A percentile compares a stretch with the other conserved stretches of the same genome.
These are phyloP conservation scores for Plectropomus leopardus DNA, from an alignment of 2,113 vertebrate species.

Conservation along the genomic window DNA sequence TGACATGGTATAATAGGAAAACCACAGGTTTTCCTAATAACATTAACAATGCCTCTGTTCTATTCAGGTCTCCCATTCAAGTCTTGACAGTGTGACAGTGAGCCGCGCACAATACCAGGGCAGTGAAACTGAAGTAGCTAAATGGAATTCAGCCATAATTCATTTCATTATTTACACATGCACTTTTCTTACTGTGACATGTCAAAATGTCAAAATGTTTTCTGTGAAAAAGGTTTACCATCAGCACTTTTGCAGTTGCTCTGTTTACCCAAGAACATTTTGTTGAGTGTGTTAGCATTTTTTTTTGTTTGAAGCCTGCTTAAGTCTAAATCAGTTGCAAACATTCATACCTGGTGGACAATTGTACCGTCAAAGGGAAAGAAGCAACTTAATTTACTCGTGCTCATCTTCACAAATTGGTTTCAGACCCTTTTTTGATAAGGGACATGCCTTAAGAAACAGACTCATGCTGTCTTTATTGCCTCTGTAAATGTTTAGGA, in stretches of 20 bases:
- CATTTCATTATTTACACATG: not conserved
- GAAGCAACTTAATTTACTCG: not conserved
- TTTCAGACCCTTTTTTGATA: not conserved
- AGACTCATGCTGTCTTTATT: too few species aligned
- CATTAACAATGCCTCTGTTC: not conserved
- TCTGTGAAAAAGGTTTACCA: not conserved
- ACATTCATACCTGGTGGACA: not conserved
- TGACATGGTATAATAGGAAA: not conserved
- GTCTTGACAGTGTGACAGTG: not conserved
- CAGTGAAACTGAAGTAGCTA: not conserved
- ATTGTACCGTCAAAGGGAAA: not conserved
- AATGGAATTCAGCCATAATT: not conserved
- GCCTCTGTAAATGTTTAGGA: not conserved
- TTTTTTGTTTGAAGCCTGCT: not conserved
- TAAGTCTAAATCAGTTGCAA: not conserved
- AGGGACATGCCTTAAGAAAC: not conserved
- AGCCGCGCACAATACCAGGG: not conserved
- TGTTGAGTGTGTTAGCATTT: conserved; percentile 1
- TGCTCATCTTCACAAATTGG: not conserved
- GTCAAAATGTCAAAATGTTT: not conserved
- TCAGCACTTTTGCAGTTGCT: not conserved
- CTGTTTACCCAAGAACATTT: not conserved
- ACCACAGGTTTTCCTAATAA: not conserved
- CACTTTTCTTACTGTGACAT: not conserved
- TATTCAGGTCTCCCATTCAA: not conserved